These are phyloP conservation scores for Mirounga angustirostris DNA, from an alignment of 2,113 vertebrate species.

Conservation along the genomic window DNA sequence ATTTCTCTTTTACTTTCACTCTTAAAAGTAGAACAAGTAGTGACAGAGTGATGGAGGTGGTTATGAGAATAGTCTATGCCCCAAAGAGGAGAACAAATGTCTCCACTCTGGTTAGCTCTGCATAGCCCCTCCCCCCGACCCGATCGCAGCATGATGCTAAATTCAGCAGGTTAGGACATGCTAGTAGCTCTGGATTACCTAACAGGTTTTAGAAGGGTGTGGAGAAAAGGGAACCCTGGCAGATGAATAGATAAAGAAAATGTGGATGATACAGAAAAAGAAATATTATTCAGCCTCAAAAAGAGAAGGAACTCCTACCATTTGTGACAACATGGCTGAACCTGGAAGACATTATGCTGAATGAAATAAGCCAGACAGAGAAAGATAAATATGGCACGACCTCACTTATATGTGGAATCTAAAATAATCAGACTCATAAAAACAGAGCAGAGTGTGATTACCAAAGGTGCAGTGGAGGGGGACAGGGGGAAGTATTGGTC, in stretches of 20 bases:
- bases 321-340: neutral
- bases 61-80: neutral
- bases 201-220: neutral
- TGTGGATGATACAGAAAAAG: neutral
- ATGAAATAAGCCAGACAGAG: neutral
- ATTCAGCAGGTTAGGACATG: neutral
- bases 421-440: neutral
- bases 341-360: neutral
- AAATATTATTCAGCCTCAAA: neutral
- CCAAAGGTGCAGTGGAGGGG: neutral
- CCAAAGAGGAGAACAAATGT: neutral
- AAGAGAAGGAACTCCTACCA: neutral
- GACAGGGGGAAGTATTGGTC: neutral
- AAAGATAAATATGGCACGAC: neutral
- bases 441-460: neutral
- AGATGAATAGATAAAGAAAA: neutral
- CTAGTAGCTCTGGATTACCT: neutral
- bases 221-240: too few species aligned
- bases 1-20: conserved; percentile 1
- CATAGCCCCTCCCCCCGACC: neutral
- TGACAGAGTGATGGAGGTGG: neutral
- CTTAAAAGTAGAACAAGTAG: conserved; percentile 20
- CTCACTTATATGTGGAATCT: neutral
- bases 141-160: neutral
- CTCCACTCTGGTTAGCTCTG: neutral